Evolutionary conservation across 2,888 invertebrate genomes (phyloP).

Genomic region (Drosophila borborema): DNA sequence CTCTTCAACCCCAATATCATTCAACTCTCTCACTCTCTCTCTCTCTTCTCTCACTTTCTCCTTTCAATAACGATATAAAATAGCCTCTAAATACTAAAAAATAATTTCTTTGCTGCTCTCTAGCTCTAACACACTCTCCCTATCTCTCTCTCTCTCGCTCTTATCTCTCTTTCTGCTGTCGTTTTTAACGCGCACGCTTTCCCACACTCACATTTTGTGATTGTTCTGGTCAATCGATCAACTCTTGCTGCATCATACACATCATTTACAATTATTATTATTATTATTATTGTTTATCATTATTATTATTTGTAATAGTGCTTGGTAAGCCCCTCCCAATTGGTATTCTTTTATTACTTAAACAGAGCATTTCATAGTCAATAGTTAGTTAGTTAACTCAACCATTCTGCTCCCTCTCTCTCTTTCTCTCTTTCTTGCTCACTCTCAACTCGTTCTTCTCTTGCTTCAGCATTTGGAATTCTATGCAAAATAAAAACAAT

Average conservation of each 20-base stretch:
- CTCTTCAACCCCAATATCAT: constrained; percentile 17
- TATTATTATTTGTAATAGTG: constrained; percentile 43
- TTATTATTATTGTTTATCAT: constrained; percentile 40
- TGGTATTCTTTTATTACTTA: constrained; percentile 13
- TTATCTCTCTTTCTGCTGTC: constrained; percentile 23
- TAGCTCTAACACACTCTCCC: neutral
- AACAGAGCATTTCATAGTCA: constrained; percentile 48
- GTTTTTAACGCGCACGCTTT: constrained; percentile 72
- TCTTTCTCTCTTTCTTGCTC: neutral
- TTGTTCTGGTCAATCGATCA: constrained; percentile 33
- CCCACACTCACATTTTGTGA: constrained; percentile 46
- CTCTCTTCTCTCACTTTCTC: constrained; percentile 26
- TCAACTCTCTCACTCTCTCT: constrained; percentile 1
- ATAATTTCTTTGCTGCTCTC: constrained; percentile 69
- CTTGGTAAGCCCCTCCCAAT: constrained; percentile 38
- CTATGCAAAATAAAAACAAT: constrained; percentile 53
- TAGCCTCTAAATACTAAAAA: constrained; percentile 85
- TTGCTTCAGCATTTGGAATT: constrained; percentile 71
- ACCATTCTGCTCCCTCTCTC: constrained; percentile 33
- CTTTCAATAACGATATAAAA: constrained; percentile 82
- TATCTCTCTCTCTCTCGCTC: neutral
- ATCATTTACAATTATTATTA: constrained; percentile 39
- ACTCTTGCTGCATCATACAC: constrained; percentile 9
- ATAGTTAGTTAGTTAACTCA: constrained; percentile 59
- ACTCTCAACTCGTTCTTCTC: constrained; percentile 13